phyloP scores from a whole-genome alignment of 1,140 invertebrate genomes.

The Himalopsyche phryganea region DNA sequence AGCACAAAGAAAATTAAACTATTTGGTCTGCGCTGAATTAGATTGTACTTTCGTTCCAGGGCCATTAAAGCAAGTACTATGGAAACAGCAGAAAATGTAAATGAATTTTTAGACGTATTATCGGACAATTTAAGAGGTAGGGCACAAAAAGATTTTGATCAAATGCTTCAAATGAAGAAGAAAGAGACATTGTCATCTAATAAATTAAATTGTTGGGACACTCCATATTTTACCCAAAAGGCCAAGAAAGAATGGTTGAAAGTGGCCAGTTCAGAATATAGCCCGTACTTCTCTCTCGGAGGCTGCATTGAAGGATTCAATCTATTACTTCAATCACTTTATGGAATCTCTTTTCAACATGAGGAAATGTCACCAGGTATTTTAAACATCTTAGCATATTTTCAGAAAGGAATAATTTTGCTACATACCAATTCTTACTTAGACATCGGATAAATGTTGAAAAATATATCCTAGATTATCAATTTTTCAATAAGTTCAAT shows the following conservation, averaged over 20 bases:
- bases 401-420: no score
- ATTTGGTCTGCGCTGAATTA: no score
- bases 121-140: conserved; percentile 63
- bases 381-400: no score
- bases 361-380: conserved; percentile 61
- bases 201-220: conserved; percentile 75
- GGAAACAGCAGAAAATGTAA: conserved; percentile 73
- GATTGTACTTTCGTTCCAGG: no score
- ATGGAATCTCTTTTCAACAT: conserved; percentile 71
- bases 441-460: no score
- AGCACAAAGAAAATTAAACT: not conserved
- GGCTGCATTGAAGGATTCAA: conserved; percentile 95
- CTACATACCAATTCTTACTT: no score
- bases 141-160: conserved; percentile 66
- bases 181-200: conserved; percentile 48
- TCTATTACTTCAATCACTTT: conserved; percentile 75
- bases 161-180: conserved; percentile 73
- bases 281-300: conserved; percentile 91
- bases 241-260: conserved; percentile 68
- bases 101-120: conserved; percentile 76
- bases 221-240: conserved; percentile 73
- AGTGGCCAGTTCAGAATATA: conserved; percentile 65
- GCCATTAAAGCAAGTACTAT: conserved; percentile 85
- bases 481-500: no score
- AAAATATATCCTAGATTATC: no score